phyloP scores from a whole-genome alignment of 2,888 invertebrate genomes.

The Plagodis pulveraria region DNA sequence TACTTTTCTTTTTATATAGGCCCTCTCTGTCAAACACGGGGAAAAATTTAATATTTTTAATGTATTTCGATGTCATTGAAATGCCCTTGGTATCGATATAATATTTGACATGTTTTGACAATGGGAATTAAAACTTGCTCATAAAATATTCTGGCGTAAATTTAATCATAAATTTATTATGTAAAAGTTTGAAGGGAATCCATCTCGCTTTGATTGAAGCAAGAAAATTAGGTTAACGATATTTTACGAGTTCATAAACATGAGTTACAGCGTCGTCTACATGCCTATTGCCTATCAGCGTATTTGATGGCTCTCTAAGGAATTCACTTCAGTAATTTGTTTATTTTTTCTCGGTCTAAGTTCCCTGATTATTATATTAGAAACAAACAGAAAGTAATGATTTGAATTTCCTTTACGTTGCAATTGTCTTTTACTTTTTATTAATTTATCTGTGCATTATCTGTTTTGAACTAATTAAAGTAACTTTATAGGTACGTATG shows the following conservation, averaged over 20 bases:
- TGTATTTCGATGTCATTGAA: no score
- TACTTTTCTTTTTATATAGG: no score
- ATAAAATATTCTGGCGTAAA: background rate
- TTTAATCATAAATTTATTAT: slow-evolving; percentile 25
- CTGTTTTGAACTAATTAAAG: no score
- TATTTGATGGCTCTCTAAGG: slow-evolving; percentile 14
- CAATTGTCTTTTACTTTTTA: no score
- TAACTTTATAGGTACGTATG: no score
- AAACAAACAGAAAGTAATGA: background rate
- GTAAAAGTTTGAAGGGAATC: slow-evolving; percentile 16
- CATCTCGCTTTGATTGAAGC: slow-evolving; percentile 28
- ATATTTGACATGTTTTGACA: no score
- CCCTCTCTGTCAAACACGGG: no score
- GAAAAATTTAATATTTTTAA: no score
- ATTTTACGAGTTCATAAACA: slow-evolving; percentile 32
- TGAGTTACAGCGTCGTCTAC: slow-evolving; percentile 21
- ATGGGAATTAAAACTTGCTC: background rate
- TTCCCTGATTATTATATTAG: slow-evolving; percentile 6
- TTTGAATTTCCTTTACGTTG: slow-evolving; percentile 5
- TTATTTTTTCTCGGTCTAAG: slow-evolving; percentile 8
- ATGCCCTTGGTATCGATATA: no score
- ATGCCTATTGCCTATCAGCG: slow-evolving; percentile 8
- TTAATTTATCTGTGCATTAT: no score
- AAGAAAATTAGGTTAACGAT: slow-evolving; percentile 29
- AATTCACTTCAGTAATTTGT: slow-evolving; percentile 20